These are phyloP conservation scores for Nematolebias whitei DNA, from an alignment of 2,113 vertebrate genomes.

Conservation along the genomic window DNA sequence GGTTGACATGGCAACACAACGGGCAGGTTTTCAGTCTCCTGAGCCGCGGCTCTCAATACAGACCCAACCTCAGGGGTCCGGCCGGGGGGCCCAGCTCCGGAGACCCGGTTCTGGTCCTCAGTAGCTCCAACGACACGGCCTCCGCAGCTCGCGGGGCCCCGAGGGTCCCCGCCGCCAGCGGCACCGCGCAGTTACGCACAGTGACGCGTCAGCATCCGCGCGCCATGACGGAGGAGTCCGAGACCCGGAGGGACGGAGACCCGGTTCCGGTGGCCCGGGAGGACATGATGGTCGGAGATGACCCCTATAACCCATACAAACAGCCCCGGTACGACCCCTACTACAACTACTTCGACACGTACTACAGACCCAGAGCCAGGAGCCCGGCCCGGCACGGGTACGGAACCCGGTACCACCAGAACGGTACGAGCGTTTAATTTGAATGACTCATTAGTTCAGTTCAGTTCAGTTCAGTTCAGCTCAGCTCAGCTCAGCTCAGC, in stretches of 20 bases:
- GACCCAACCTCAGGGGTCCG: constrained; percentile 74
- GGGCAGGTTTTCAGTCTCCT: constrained; percentile 89
- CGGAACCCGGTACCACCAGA: constrained; percentile 87
- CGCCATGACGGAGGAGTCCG: constrained; percentile 7
- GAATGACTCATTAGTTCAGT: not conserved
- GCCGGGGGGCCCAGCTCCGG: constrained; percentile 11
- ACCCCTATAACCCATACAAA: constrained; percentile 92
- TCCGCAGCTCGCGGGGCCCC: constrained; percentile 23
- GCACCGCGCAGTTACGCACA: constrained; percentile 27
- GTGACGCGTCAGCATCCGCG: not conserved
- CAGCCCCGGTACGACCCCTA: constrained; percentile 88
- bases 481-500: too few relatives aligned
- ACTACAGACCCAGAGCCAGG: constrained; percentile 83
- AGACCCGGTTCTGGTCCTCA: constrained; percentile 65
- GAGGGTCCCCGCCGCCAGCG: constrained; percentile 53
- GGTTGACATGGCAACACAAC: constrained; percentile 89
- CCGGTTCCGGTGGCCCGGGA: constrained; percentile 52
- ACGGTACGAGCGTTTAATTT: constrained; percentile 78
- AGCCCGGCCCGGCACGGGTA: constrained; percentile 82
- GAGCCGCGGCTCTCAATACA: constrained; percentile 86
- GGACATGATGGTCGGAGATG: constrained; percentile 90
- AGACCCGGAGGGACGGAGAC: not conserved
- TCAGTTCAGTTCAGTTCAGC: too few relatives aligned
- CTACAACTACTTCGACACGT: constrained; percentile 93
- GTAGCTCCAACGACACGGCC: constrained; percentile 57